Percentiles rank a stretch among this genome's conserved stretches.
phyloP scores from a whole-genome alignment of 2,113 vertebrate genomes.

The Rhegmatorhina hoffmannsi region DNA sequence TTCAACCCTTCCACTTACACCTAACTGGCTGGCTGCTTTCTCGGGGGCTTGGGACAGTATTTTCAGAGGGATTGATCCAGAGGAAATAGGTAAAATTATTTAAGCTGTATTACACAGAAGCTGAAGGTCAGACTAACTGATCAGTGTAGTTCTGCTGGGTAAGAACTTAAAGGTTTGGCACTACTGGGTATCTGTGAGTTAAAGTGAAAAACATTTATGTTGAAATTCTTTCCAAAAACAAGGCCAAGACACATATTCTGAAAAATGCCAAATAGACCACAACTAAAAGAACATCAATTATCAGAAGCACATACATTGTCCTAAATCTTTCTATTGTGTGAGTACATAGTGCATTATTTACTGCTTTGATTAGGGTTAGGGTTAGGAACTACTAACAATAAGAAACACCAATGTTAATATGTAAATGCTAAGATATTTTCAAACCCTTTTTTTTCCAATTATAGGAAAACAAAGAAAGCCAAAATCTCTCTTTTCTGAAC shows the following conservation, averaged over 20 bases:
- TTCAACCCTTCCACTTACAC: not conserved
- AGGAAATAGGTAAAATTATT: not conserved
- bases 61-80: not conserved
- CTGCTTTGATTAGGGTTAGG: not conserved
- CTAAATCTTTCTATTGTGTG: not conserved
- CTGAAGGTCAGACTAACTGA: not conserved
- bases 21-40: not conserved
- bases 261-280: not conserved
- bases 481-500: not conserved
- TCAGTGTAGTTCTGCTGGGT: not conserved
- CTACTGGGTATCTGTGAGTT: not conserved
- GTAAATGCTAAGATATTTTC: not conserved
- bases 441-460: not conserved
- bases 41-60: not conserved
- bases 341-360: not conserved
- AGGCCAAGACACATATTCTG: not conserved
- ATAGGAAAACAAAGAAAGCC: not conserved
- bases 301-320: not conserved
- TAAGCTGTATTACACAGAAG: not conserved
- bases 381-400: not conserved
- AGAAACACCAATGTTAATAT: not conserved
- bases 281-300: not conserved
- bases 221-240: not conserved
- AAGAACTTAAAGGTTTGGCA: not conserved
- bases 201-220: not conserved